Base-by-base conservation (phyloP, 2,888 invertebrate species). In the Ceraclea dissimilis region DNA sequence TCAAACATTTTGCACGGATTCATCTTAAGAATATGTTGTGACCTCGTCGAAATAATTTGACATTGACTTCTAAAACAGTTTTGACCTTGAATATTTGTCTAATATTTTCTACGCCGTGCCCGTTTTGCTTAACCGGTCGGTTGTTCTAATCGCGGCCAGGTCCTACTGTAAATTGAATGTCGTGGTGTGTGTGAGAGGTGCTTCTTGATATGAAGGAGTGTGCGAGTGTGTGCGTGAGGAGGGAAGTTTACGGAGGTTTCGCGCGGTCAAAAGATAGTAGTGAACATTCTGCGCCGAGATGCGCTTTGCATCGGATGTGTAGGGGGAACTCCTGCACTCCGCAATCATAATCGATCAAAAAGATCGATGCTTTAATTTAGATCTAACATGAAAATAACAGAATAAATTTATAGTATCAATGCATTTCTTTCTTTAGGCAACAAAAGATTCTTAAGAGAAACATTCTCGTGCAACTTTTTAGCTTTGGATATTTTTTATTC, bases 201-300 rank as follows among this genome's bases (percentile, higher is more conserved):
- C 53, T 26, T 44, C 33, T 21, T 33, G 21, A 18, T n/a, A 48
- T 47, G 31, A 44, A 49, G 52, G 52, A 22, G 10, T 19, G 26
- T 20, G n/a, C 33, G 44, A 11, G 48, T 51, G 57, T 57, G 57
- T 51, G 57, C 26, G 59, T 51, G 57, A 34, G 49, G 56, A 56
- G 59, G 56, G 58, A 59, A 59, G 56, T 34, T 46, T 22, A 26
- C 49, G 26, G 48, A 52, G 53, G 59, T 49, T 52, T 52, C 49
- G 52, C 50, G 44, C 49, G 21, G 51, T 44, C 50, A 13, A 13
- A 39, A 39, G 39, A 39, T 39, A 39, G 13, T 20, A 34, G 44
- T 21, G 49, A 52, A 39, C 52, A 57, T 31, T 60, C 59, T 33
- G 54, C 54, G 48, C 44, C 33, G 51, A 52, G 59, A 60, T 51